Evolutionary conservation across 2,797 vertebrate genomes (phyloP), one percentile per base, ranked within the genome.

Genomic region (Takifugu rubripes): DNA sequence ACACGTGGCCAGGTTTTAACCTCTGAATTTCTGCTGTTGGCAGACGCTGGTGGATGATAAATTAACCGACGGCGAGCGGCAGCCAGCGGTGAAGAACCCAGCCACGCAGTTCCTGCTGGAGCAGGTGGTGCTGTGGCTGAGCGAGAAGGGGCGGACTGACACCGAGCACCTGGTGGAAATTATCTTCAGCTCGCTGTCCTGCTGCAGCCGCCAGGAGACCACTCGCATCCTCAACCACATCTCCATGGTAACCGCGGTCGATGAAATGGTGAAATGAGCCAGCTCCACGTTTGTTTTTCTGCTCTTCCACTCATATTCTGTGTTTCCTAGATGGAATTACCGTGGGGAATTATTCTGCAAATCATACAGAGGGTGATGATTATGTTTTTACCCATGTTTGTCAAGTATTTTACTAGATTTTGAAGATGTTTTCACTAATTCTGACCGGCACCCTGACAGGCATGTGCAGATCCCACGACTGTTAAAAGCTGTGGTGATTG

Each of bases 311-410:
- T 40, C 16, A 31, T 27, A 3, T 3, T 17, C 5, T 70, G 66
- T 61, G 52, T 10, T 74, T 63, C 69, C 6, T 54, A 99, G 96
- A 92, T 94, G 91, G 85, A 94, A 56, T 86, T 96, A 26, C 88
- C 90, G 25, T 97, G 94, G 92, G 75, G 75, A 72, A 84, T 96
- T 64, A 84, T 95, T 64, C 92, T 96, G 56, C 94, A 94, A 61
- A 89, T 98, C 70, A 92, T 98, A 80, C 90, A 96, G 72, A 95
- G 93, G 94, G 96, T 99, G 92, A 4, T 81, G 73, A 2, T 56
- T 15, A 33, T 52, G 3, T 49, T 62, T 17, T 6, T 7, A 15
- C 25, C 17, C 1, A 25, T 17, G 17, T 25, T 12, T 36, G 6
- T 51, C 8, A 25, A 51, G 6, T 26, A 5, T 53, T 16, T 33